Conservation (phyloP, 2,113 vertebrate genomes). For the Promerops cafer region DNA sequence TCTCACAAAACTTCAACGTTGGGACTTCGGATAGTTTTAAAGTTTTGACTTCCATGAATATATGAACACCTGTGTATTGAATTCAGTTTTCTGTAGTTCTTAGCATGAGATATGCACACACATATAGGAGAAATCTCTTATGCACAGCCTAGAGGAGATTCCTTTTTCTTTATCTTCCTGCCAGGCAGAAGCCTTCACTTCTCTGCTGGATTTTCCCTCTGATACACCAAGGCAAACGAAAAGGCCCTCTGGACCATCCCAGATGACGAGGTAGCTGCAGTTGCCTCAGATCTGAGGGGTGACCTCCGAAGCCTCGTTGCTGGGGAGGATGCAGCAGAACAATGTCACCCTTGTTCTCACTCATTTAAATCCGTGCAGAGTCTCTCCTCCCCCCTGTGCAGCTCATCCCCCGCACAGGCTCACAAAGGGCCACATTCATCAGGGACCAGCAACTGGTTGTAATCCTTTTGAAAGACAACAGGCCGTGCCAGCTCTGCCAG, state of each 20-base stretch:
- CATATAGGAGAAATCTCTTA: neutral
- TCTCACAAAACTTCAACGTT: neutral
- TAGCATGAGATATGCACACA: neutral
- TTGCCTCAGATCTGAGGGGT: neutral
- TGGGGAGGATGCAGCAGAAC: slow-evolving; percentile 5
- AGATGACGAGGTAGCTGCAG: neutral
- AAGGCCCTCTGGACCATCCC: neutral
- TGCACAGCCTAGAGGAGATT: neutral
- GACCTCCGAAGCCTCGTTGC: neutral
- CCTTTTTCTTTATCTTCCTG: neutral
- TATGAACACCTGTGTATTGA: neutral
- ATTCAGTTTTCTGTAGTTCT: neutral
- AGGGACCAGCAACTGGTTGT: neutral
- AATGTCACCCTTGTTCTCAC: neutral
- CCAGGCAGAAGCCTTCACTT: neutral
- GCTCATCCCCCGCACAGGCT: neutral
- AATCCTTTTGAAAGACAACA: neutral
- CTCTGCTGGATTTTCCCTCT: neutral
- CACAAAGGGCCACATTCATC: slow-evolving; percentile 36
- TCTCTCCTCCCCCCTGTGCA: slow-evolving; percentile 9
- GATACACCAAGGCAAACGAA: neutral
- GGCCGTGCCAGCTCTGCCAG: slow-evolving; percentile 21
- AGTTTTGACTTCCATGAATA: neutral
- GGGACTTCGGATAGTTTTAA: neutral
- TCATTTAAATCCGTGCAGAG: neutral